A percentile compares a stretch with the other conserved stretches of the same genome.
phyloP scores from a whole-genome alignment of 2,113 vertebrate genomes.

The Rhineura floridana region DNA sequence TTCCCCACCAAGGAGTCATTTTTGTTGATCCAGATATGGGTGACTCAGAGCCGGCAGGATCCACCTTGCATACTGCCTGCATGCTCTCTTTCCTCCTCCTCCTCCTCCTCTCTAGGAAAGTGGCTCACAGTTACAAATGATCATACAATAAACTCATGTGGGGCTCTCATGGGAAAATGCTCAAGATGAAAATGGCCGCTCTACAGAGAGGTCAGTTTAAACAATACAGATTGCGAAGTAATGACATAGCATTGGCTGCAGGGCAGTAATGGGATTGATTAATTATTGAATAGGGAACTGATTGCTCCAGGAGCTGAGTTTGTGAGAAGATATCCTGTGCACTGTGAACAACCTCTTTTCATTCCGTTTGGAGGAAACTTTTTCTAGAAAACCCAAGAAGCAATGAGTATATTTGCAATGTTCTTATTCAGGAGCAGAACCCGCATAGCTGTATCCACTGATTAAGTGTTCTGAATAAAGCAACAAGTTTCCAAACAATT shows the following conservation, averaged over 20 bases:
- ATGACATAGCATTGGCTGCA: background rate
- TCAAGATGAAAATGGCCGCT: background rate
- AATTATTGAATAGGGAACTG: slow-evolving; percentile 47
- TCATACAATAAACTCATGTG: accelerated
- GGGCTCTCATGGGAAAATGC: slow-evolving; percentile 8
- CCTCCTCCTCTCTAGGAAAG: slow-evolving; percentile 11
- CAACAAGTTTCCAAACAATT: background rate
- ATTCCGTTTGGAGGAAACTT: background rate
- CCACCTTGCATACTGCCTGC: accelerated
- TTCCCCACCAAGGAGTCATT: background rate
- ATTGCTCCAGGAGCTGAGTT: slow-evolving; percentile 17
- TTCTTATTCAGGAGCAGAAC: background rate
- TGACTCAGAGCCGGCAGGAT: background rate
- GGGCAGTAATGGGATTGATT: slow-evolving; percentile 24
- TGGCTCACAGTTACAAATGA: accelerated
- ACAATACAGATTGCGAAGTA: slow-evolving; percentile 41
- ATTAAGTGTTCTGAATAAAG: background rate
- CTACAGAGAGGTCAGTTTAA: slow-evolving; percentile 22
- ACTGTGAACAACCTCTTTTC: slow-evolving; percentile 11
- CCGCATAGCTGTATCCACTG: background rate
- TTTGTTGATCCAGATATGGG: background rate
- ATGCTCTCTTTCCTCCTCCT: background rate
- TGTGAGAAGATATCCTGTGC: slow-evolving; percentile 17
- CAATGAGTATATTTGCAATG: background rate
- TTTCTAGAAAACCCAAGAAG: background rate